Conservation (phyloP, 2,113 vertebrate species). For the Hyla sarda region DNA sequence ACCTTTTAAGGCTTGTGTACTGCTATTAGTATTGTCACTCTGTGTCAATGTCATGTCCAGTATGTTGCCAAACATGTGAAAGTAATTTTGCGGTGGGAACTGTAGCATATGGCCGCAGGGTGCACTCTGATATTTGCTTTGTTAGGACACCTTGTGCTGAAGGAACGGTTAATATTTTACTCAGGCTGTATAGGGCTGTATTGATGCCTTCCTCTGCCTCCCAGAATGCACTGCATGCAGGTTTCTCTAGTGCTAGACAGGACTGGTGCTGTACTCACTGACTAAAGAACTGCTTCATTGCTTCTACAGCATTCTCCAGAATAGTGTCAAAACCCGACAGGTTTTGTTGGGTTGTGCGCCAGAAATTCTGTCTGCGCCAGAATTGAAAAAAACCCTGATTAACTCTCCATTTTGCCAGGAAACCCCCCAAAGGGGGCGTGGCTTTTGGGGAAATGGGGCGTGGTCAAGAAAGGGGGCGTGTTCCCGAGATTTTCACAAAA, state of each 20-base stretch:
- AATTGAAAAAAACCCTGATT: too few relatives aligned
- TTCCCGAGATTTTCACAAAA: too few relatives aligned
- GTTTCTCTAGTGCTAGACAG: background rate
- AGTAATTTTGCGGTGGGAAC: constrained; percentile 3
- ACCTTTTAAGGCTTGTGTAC: background rate
- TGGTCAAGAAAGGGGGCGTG: too few relatives aligned
- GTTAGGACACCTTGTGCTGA: constrained; percentile 70
- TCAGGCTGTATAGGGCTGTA: constrained; percentile 62
- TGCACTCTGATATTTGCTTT: background rate
- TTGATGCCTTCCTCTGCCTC: background rate
- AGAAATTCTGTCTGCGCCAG: too few relatives aligned
- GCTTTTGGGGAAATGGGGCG: too few relatives aligned
- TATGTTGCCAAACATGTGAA: constrained; percentile 11
- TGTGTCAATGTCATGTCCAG: constrained; percentile 55
- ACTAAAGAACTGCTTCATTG: too few relatives aligned
- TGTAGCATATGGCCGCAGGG: background rate
- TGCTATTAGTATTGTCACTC: constrained; percentile 14
- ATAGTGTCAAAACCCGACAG: too few relatives aligned
- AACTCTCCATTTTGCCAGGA: too few relatives aligned
- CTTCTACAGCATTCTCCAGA: too few relatives aligned
- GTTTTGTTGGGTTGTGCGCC: too few relatives aligned
- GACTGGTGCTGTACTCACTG: background rate
- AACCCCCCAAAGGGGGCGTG: too few relatives aligned
- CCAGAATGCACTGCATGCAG: background rate
- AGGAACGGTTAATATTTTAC: constrained; percentile 81